These are phyloP conservation scores for Pristionchus pacificus DNA, from an alignment of 1,140 invertebrate genomes.

Conservation along the genomic window DNA sequence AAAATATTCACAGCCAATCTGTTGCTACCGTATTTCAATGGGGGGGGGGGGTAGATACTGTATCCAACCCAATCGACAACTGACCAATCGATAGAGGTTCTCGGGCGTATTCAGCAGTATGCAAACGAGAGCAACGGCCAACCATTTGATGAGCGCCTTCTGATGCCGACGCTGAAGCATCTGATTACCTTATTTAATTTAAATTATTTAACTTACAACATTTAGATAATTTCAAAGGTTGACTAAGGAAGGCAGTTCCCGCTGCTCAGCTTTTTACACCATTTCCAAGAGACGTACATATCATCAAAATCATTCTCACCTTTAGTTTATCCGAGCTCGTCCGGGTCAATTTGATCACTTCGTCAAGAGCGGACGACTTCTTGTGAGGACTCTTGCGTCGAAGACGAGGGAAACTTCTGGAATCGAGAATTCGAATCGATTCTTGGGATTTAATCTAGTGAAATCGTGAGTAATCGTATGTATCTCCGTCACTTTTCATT, in stretches of 20 bases:
- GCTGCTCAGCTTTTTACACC: conserved; percentile 4
- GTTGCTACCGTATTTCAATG: no score
- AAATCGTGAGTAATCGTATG: no score
- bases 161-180: conserved; percentile 15
- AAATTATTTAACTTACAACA: background rate
- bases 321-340: conserved; percentile 1
- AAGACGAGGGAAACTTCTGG: conserved; percentile 7
- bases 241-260: conserved; percentile 4
- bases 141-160: conserved; percentile 38
- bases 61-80: background rate
- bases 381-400: background rate
- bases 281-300: no score
- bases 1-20: no score
- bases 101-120: conserved; percentile 39
- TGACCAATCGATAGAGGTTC: conserved; percentile 32
- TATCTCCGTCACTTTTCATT: no score
- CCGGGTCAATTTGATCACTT: conserved; percentile 21
- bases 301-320: background rate
- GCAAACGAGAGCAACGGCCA: conserved; percentile 41
- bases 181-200: background rate
- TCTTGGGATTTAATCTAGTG: no score
- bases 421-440: background rate
- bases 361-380: conserved; percentile 18
- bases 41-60: no score
- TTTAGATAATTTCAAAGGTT: conserved; percentile 6